A percentile compares a stretch with the other conserved stretches of the same genome.
phyloP scores from a whole-genome alignment of 2,797 vertebrate genomes.

The Pyrrhura leucotis region DNA sequence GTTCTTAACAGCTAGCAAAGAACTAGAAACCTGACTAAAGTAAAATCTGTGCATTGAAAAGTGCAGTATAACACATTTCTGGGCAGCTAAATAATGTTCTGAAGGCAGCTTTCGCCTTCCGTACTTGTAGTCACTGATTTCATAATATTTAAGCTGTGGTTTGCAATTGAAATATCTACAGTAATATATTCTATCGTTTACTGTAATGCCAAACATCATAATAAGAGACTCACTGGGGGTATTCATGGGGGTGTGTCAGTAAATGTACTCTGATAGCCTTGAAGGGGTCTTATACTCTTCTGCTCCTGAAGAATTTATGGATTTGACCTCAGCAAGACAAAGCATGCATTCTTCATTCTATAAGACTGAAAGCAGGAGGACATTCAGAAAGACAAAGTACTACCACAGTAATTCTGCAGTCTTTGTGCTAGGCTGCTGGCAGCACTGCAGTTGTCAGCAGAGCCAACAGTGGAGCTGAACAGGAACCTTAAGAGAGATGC shows the following conservation, averaged over 20 bases:
- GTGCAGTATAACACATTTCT: background rate
- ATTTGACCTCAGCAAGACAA: background rate
- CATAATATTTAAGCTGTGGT: background rate
- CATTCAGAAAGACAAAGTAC: background rate
- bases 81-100: background rate
- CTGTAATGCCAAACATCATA: background rate
- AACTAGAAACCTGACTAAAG: background rate
- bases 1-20: background rate
- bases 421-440: background rate
- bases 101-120: background rate
- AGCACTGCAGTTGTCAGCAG: background rate
- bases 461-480: background rate
- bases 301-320: background rate
- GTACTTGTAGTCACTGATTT: background rate
- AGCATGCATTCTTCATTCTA: background rate
- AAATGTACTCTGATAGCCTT: background rate
- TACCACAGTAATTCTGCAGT: background rate
- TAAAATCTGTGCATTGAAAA: background rate
- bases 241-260: background rate
- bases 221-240: fast-evolving
- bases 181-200: background rate
- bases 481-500: background rate
- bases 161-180: background rate
- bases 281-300: background rate
- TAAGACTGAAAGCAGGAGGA: background rate